A percentile compares a stretch with the other conserved stretches of the same genome.
Conservation (phyloP, 2,888 invertebrate species). For the Lepeophtheirus nordmannii region DNA sequence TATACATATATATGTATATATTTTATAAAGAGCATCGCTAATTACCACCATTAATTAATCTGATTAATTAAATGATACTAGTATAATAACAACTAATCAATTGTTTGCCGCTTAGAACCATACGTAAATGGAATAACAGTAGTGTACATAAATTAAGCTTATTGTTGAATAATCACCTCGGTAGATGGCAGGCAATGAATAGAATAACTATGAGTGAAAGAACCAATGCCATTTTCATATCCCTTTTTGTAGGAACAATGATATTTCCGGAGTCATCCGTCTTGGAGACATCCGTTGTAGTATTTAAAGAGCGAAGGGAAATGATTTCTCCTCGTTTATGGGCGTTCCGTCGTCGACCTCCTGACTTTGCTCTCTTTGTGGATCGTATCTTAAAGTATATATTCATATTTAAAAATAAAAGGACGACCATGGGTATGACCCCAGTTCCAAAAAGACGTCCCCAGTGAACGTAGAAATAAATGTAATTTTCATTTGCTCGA, state of each 20-base stretch:
- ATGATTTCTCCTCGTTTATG: background rate
- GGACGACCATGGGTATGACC: constrained; percentile 1
- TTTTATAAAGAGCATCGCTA: no score
- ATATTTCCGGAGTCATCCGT: background rate
- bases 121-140: no score
- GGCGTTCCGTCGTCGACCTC: background rate
- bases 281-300: background rate
- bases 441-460: constrained; percentile 1
- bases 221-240: constrained; percentile 15
- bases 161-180: background rate
- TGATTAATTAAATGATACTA: no score
- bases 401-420: constrained; percentile 8
- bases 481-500: background rate
- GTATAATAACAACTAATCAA: no score
- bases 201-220: constrained; percentile 4
- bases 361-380: background rate
- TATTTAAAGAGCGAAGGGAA: background rate
- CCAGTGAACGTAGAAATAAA: background rate
- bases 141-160: no score
- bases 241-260: background rate
- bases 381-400: constrained; percentile 13
- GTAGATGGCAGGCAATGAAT: constrained; percentile 12
- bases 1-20: no score
- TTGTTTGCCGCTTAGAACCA: no score
- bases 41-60: no score